Conservation (phyloP, 23 tunicate species). For the Diplosoma virens region DNA sequence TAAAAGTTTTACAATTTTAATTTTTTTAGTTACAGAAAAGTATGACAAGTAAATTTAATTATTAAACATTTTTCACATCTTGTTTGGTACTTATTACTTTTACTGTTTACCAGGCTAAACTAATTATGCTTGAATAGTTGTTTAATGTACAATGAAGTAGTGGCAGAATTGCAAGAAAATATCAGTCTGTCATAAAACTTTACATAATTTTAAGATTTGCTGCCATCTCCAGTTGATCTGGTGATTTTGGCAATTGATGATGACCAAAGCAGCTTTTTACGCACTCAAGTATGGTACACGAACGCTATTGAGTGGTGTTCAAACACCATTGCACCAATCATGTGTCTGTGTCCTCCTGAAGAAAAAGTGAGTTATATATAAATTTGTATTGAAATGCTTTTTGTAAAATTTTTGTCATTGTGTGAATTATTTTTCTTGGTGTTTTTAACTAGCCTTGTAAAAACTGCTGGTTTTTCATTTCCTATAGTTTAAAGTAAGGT, state of each 20-base stretch:
- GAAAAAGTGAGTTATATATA: slow-evolving; percentile 26
- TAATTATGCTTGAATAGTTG: background rate
- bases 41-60: too few species aligned
- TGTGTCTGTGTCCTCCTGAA: slow-evolving; percentile 70
- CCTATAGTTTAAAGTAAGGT: too few species aligned
- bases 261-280: slow-evolving; percentile 29
- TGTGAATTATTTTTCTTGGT: too few species aligned
- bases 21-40: too few species aligned
- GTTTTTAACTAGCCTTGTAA: too few species aligned
- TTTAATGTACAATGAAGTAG: too few species aligned
- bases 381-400: too few species aligned
- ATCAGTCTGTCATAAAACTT: background rate
- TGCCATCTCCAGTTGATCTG: slow-evolving; percentile 64
- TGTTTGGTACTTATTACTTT: too few species aligned
- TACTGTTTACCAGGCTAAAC: background rate
- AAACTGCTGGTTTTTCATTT: too few species aligned
- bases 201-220: slow-evolving; percentile 24
- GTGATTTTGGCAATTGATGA: slow-evolving; percentile 69
- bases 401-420: too few species aligned
- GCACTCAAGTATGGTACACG: slow-evolving; percentile 63
- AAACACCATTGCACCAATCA: slow-evolving; percentile 57
- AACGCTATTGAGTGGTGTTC: slow-evolving; percentile 58
- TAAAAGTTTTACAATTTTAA: too few species aligned
- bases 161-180: background rate
- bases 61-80: too few species aligned